Conservation (phyloP, 2,113 vertebrate species). For the Dolichotis patagonum region DNA sequence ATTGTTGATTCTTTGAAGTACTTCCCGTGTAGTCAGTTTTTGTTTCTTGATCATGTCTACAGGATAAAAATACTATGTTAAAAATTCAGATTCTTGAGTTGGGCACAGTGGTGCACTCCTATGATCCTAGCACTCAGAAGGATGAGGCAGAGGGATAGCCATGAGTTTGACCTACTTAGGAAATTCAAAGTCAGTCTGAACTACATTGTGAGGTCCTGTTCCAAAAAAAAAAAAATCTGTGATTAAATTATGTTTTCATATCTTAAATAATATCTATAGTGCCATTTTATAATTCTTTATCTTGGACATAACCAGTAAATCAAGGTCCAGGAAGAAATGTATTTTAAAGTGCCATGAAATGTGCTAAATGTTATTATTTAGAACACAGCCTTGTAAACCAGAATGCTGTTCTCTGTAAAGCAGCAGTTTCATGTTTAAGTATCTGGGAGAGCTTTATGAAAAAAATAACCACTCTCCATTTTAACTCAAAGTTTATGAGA, state of each 20-base stretch:
- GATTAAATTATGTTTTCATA: slow-evolving; percentile 30
- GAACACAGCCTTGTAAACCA: slow-evolving; percentile 47
- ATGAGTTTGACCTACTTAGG: background rate
- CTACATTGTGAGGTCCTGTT: background rate
- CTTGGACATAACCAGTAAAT: slow-evolving; percentile 34
- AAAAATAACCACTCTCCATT: slow-evolving; percentile 62
- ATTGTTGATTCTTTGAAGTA: no score
- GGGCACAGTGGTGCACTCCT: background rate
- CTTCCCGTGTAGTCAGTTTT: no score
- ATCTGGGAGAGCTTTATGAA: slow-evolving; percentile 65
- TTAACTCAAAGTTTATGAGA: slow-evolving; percentile 74
- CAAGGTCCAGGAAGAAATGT: slow-evolving; percentile 47
- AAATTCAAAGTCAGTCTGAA: background rate
- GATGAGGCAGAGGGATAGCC: background rate
- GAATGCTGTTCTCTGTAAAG: slow-evolving; percentile 63
- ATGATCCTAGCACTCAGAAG: background rate
- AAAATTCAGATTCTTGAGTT: background rate
- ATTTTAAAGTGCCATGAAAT: slow-evolving; percentile 51
- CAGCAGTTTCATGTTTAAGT: slow-evolving; percentile 56
- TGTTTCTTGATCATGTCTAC: slow-evolving; percentile 21
- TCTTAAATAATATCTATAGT: background rate
- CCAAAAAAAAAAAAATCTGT: slow-evolving; percentile 12
- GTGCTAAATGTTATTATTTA: slow-evolving; percentile 52
- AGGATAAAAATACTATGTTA: background rate
- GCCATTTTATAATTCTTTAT: background rate